Conservation (phyloP, 2,797 vertebrate genomes). For the Hippopotamyrus pictus region DNA sequence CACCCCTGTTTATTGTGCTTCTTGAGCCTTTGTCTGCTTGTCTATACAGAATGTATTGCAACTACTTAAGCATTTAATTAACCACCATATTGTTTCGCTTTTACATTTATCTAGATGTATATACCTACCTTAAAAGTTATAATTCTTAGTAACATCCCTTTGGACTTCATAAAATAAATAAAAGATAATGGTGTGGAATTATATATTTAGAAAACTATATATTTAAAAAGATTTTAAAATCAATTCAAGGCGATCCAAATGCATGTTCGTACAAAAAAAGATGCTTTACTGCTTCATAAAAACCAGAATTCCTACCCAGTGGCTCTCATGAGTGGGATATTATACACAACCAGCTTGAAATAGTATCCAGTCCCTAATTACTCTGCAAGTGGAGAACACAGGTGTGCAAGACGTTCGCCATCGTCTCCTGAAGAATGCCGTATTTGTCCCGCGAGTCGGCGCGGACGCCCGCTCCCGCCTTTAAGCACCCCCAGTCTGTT, state of each 20-base stretch:
- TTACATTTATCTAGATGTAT: neutral
- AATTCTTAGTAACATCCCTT: neutral
- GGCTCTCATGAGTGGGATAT: conserved; percentile 59
- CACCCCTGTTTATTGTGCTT: neutral
- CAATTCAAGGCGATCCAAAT: conserved; percentile 35
- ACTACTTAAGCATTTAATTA: neutral
- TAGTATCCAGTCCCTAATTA: conserved; percentile 63
- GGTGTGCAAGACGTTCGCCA: conserved; percentile 59
- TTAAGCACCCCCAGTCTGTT: conserved; percentile 60
- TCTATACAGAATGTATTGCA: neutral
- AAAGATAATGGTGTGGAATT: neutral
- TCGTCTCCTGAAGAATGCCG: conserved; percentile 56
- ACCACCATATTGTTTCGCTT: neutral
- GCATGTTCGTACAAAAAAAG: conserved; percentile 50
- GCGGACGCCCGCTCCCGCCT: conserved; percentile 53
- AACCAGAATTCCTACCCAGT: conserved; percentile 44
- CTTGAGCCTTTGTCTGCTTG: neutral
- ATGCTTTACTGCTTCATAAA: conserved; percentile 36
- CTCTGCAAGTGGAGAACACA: conserved; percentile 66
- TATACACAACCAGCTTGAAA: conserved; percentile 61
- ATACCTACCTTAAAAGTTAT: neutral
- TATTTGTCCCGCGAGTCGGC: conserved; percentile 55
- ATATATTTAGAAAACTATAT: neutral
- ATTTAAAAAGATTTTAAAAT: conserved; percentile 23
- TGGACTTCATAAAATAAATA: neutral